Conservation (phyloP, 2,113 vertebrate genomes). For the Chlorodrepanis virens region DNA sequence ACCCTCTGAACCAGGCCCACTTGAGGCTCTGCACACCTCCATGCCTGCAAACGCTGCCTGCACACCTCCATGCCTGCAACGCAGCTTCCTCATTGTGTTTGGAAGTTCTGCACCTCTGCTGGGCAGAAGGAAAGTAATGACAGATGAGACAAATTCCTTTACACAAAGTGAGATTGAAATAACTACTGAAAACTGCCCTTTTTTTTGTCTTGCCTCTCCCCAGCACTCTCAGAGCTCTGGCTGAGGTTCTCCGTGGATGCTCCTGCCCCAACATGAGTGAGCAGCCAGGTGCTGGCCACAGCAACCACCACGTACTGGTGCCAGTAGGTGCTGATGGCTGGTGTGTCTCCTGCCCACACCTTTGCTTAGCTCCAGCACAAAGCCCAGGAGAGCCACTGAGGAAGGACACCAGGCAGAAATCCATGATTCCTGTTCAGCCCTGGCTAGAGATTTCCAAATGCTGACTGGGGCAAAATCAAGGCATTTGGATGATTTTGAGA, state of each 20-base stretch:
- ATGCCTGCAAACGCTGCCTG: not conserved
- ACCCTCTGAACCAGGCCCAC: not conserved
- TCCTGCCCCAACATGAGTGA: fast-evolving
- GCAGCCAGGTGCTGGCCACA: not conserved
- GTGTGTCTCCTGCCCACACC: not conserved
- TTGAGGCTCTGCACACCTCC: not conserved
- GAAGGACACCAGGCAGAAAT: not conserved
- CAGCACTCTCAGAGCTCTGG: not conserved
- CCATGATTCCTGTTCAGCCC: not conserved
- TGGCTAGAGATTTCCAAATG: not conserved
- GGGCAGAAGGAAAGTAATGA: not conserved
- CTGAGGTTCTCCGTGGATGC: not conserved
- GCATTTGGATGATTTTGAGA: not conserved
- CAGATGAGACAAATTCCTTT: not conserved
- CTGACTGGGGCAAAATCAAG: not conserved
- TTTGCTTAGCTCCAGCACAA: fast-evolving
- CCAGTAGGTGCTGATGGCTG: not conserved
- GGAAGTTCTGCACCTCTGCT: not conserved
- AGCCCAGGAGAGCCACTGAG: fast-evolving
- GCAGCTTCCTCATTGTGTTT: not conserved
- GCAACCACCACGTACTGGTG: fast-evolving
- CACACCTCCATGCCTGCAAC: not conserved
- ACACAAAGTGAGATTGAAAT: not conserved
- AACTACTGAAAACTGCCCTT: not conserved
- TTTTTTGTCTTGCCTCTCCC: not conserved